These are phyloP conservation scores for Pitangus sulphuratus DNA, from an alignment of 2,797 vertebrate genomes.

Conservation along the genomic window DNA sequence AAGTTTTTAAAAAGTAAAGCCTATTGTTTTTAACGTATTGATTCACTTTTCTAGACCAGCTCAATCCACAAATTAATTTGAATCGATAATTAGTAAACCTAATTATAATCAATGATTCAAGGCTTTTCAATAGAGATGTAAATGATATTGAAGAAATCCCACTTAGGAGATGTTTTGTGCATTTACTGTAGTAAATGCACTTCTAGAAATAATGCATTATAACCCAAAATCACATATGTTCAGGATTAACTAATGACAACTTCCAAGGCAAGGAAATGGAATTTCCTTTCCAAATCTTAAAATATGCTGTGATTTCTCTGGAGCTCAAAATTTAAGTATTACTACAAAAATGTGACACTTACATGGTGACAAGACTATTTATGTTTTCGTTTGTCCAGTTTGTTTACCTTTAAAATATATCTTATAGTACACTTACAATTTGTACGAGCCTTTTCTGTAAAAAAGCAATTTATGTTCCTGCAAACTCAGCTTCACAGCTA, in stretches of 20 bases:
- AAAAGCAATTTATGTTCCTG: neutral
- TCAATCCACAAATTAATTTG: neutral
- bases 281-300: neutral
- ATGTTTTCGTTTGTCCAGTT: neutral
- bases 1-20: neutral
- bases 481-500: neutral
- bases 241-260: neutral
- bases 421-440: neutral
- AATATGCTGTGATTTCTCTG: neutral
- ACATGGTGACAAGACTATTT: neutral
- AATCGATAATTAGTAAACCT: neutral
- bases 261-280: neutral
- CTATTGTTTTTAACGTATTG: neutral
- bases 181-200: neutral
- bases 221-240: neutral
- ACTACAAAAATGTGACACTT: neutral
- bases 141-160: neutral
- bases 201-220: neutral
- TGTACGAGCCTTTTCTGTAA: neutral
- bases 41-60: neutral
- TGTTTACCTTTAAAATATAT: neutral
- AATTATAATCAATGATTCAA: neutral
- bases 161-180: neutral
- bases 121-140: neutral
- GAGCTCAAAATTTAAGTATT: neutral